phyloP scores from a whole-genome alignment of 2,113 vertebrate species.

The Odontesthes bonariensis region DNA sequence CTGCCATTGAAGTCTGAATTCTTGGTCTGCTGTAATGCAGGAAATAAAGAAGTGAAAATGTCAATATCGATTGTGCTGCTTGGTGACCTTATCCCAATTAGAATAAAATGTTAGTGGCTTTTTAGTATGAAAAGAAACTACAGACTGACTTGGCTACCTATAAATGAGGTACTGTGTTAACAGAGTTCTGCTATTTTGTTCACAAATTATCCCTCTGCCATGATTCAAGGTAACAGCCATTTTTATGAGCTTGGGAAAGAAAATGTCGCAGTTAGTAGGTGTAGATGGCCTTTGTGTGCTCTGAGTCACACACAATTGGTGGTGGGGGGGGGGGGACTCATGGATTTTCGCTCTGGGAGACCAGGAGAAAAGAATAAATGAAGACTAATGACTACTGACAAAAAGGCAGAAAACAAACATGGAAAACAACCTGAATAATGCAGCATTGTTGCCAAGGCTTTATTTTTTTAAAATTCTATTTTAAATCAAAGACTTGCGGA shows the following conservation, averaged over 20 bases:
- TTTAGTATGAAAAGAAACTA: constrained; percentile 29
- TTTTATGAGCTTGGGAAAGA: background rate
- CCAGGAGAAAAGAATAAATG: constrained; percentile 37
- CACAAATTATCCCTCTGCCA: constrained; percentile 16
- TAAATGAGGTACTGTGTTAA: constrained; percentile 20
- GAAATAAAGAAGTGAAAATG: constrained; percentile 10
- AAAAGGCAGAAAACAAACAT: constrained; percentile 45
- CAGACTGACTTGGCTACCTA: constrained; percentile 8
- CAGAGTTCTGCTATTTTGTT: background rate
- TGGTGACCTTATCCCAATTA: constrained; percentile 45
- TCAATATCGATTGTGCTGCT: constrained; percentile 26
- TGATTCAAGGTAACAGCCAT: constrained; percentile 5
- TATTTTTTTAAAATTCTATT: background rate
- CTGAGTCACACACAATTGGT: constrained; percentile 38
- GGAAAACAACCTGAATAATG: constrained; percentile 34
- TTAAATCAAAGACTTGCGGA: background rate
- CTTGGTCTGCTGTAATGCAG: constrained; percentile 1
- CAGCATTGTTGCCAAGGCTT: background rate
- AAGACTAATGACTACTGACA: constrained; percentile 57
- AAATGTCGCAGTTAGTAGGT: background rate
- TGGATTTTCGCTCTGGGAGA: constrained; percentile 8
- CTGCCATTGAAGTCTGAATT: background rate
- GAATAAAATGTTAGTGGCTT: constrained; percentile 26
- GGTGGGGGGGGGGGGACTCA: constrained; percentile 20
- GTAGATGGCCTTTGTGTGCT: constrained; percentile 40